These are phyloP conservation scores for Synanthedon tipuliformis DNA, from an alignment of 2,888 invertebrate genomes.

Conservation along the genomic window DNA sequence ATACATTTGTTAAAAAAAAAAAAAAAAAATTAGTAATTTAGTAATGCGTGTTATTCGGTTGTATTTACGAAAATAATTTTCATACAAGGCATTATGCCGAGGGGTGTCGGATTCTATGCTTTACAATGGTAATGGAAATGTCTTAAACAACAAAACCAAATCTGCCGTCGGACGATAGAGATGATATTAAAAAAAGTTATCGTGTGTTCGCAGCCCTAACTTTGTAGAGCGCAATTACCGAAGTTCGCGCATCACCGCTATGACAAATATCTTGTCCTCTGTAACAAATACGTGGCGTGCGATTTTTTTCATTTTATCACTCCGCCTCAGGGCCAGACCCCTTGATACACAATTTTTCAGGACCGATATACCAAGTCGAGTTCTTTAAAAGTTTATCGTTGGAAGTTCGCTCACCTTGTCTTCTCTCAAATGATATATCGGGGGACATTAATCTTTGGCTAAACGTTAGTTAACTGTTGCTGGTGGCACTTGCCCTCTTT, in stretches of 20 bases:
- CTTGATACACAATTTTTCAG: slow-evolving; percentile 67
- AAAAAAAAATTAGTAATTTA: no score
- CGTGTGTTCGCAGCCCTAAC: slow-evolving; percentile 7
- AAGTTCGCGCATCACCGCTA: slow-evolving; percentile 34
- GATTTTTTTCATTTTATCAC: slow-evolving; percentile 60
- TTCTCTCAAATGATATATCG: slow-evolving; percentile 57
- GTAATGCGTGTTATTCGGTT: no score
- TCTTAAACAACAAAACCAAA: no score
- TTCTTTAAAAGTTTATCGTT: slow-evolving; percentile 68
- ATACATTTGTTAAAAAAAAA: no score
- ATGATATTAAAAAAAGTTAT: neutral
- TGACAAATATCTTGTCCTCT: slow-evolving; percentile 61
- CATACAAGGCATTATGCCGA: no score
- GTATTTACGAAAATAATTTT: no score
- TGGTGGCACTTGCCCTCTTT: slow-evolving; percentile 9
- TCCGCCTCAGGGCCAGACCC: slow-evolving; percentile 45
- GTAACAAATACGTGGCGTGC: slow-evolving; percentile 53
- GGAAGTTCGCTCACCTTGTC: slow-evolving; percentile 56
- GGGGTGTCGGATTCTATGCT: no score
- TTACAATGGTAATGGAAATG: no score
- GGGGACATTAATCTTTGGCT: slow-evolving; percentile 52
- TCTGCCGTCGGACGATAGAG: no score
- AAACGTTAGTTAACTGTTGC: slow-evolving; percentile 44
- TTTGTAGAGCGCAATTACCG: slow-evolving; percentile 54
- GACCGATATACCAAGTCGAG: slow-evolving; percentile 59